Base-by-base conservation (phyloP, 2,888 invertebrate species). In the Hypomecis punctinalis region DNA sequence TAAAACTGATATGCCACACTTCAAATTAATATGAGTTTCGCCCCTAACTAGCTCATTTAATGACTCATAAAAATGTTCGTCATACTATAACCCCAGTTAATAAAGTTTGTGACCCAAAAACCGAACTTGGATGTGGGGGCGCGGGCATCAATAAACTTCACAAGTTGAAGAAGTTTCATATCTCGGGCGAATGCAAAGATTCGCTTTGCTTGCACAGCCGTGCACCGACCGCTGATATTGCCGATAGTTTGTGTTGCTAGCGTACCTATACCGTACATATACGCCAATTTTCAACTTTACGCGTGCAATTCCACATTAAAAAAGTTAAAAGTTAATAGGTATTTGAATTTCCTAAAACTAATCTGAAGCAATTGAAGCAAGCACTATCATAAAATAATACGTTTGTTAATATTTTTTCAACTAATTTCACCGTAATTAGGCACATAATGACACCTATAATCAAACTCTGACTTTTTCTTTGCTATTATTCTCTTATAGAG, bases 171-270 rank as follows among this genome's bases (percentile, higher is more conserved):
- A 76, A 78, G 70, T 76, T 85, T 85, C 86, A 87, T 88, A 88
- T 87, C 83, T 83, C 73, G 71, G 71, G 74, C 81, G 83, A 85
- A 85, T 84, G 81, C 81, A 78, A 81, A 86, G 83, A 86, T 85
- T 85, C 68, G 68, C 57, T 71, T 61, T 86, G 86, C 85, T 84
- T 84, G 81, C 80, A 77, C 80, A 81, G 84, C 82, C 75, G 70
- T 72, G 72, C 73, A 67, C 69, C 63, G 66, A 58, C 68, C 68
- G 66, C 60, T 48, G 65, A 68, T 73, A 73, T 73, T 73, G 73
- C 65, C 49, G 43, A 65, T 68, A 63, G 62, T 35, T 61, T 61
- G 57, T 61, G 53, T 61, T 61, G 61, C 64, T 57, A 66, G 45
- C 45, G 33, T 63, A n/a, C n/a, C n/a, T n/a, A 49, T 11, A 55